Conservation (phyloP, 2,797 vertebrate genomes). For the Eospalax fontanierii region DNA sequence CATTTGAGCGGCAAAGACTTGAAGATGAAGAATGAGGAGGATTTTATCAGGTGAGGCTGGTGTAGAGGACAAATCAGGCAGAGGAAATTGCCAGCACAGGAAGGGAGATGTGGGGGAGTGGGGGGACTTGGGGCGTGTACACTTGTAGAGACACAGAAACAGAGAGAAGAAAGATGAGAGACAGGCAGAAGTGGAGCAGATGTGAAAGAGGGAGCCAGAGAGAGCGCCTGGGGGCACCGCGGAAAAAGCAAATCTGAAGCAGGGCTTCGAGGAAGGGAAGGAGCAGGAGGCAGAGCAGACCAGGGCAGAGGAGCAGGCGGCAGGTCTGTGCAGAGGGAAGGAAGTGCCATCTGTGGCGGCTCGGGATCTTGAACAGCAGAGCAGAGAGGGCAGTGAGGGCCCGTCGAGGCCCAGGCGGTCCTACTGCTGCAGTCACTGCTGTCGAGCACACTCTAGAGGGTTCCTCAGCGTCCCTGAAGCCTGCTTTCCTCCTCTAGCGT, state of each 20-base stretch:
- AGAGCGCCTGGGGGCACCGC: not conserved
- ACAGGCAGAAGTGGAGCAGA: not conserved
- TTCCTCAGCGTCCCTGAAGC: too few species aligned
- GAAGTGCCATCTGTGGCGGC: accelerated
- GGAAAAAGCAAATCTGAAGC: too few species aligned
- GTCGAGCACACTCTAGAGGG: accelerated
- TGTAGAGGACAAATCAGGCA: not conserved
- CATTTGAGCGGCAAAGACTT: slow-evolving; percentile 59
- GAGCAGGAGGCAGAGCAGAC: not conserved
- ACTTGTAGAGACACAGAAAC: not conserved
- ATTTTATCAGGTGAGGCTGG: not conserved
- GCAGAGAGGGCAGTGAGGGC: not conserved
- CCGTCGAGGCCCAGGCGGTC: accelerated
- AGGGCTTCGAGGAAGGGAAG: accelerated
- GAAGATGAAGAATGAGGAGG: slow-evolving; percentile 65
- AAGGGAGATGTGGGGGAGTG: accelerated
- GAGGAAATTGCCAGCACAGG: not conserved
- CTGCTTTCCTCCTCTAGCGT: not conserved
- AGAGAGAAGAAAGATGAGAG: not conserved
- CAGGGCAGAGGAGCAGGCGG: accelerated
- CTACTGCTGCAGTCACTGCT: not conserved
- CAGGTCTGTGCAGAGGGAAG: accelerated
- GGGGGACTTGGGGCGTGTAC: not conserved
- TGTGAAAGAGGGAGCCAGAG: not conserved
- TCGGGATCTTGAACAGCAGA: too few species aligned